A percentile compares a stretch with the other conserved stretches of the same genome.
Conservation (phyloP, 2,113 vertebrate species). For the Notarius lentiginosus region DNA sequence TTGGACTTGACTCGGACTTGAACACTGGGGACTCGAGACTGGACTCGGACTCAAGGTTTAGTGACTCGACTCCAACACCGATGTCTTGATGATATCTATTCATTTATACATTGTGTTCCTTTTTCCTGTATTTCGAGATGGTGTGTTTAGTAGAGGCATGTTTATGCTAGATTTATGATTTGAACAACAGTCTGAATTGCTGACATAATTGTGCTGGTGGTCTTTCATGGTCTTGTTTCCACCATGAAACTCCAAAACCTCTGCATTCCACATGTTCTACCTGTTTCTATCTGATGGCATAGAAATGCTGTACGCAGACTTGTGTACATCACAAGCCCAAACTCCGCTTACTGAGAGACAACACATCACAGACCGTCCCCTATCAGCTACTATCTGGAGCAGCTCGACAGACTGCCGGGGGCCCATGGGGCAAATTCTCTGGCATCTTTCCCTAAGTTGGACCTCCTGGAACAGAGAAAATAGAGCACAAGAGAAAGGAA, state of each 20-base stretch:
- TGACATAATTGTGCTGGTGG: conserved; percentile 1
- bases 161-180: background rate
- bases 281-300: background rate
- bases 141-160: background rate
- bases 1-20: no score
- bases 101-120: background rate
- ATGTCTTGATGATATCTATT: background rate
- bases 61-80: no score
- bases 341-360: conserved; percentile 27
- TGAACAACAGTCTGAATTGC: background rate
- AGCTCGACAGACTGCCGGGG: conserved; percentile 58
- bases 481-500: conserved; percentile 47
- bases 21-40: no score
- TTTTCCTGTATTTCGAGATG: background rate
- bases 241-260: background rate
- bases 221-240: background rate
- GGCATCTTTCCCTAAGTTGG: conserved; percentile 55
- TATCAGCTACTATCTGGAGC: conserved; percentile 58
- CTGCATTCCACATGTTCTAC: background rate
- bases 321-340: background rate
- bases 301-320: conserved; percentile 9
- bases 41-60: no score
- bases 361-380: conserved; percentile 29
- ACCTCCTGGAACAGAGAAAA: conserved; percentile 59
- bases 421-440: conserved; percentile 57